Percentiles rank a stretch among this genome's conserved stretches.
phyloP scores from a whole-genome alignment of 2,797 vertebrate genomes.

The Onychomys torridus region DNA sequence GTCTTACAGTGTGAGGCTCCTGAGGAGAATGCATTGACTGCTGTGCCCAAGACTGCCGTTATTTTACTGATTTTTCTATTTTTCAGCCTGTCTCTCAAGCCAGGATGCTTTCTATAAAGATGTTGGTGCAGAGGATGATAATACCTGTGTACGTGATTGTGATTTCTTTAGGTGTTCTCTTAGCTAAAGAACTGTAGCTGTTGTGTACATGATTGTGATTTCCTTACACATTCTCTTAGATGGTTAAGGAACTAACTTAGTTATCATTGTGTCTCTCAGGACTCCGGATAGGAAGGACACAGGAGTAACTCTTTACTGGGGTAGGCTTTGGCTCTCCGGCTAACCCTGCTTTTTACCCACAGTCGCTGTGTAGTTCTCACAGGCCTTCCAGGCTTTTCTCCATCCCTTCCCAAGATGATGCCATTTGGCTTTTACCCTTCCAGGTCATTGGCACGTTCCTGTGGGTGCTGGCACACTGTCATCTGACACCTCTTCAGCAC shows the following conservation, averaged over 20 bases:
- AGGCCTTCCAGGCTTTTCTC: background rate
- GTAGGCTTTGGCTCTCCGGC: background rate
- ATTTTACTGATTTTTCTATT: slow-evolving; percentile 17
- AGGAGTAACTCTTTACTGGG: background rate
- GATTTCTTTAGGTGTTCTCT: background rate
- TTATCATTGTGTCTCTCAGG: background rate
- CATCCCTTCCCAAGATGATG: background rate
- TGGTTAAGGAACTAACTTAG: background rate
- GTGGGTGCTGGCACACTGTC: background rate
- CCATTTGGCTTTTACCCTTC: background rate
- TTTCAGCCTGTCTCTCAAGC: background rate
- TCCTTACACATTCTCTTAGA: background rate
- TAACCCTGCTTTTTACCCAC: background rate
- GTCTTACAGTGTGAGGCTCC: background rate
- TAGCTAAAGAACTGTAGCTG: too few relatives aligned
- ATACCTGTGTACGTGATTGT: background rate
- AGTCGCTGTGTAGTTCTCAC: background rate
- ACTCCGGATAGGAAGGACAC: background rate
- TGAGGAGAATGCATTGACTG: background rate
- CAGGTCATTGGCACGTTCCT: background rate
- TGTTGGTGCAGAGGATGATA: background rate
- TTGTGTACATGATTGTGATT: too few relatives aligned
- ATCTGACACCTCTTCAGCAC: background rate
- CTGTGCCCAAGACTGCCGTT: background rate
- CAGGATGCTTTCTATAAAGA: background rate